Percentiles rank a stretch among this genome's conserved stretches.
Conservation (phyloP, 37 sponge, comb jelly and placozoan species). For the Aplysina aerophoba region DNA sequence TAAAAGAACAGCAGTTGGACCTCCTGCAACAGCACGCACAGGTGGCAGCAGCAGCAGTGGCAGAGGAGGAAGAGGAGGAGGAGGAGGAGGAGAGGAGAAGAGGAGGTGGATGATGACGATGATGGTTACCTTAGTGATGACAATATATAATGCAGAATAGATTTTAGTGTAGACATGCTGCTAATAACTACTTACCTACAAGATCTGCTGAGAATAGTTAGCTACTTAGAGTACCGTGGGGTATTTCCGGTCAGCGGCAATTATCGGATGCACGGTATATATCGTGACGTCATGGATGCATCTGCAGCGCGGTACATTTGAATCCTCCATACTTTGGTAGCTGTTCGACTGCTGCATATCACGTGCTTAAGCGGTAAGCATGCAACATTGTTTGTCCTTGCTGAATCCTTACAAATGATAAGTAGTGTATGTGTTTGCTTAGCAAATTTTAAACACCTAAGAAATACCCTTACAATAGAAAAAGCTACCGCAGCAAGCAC, state of each 20-base stretch:
- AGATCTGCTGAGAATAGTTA: too few species aligned
- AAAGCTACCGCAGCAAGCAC: neutral
- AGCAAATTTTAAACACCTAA: too few species aligned
- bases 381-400: constrained; percentile 2
- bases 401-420: neutral
- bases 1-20: too few species aligned
- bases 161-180: too few species aligned
- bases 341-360: constrained; percentile 3
- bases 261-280: neutral
- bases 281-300: neutral
- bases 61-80: too few species aligned
- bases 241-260: neutral
- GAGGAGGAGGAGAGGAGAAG: too few species aligned
- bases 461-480: neutral
- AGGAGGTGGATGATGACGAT: too few species aligned
- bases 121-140: too few species aligned
- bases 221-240: neutral
- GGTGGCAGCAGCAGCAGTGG: too few species aligned
- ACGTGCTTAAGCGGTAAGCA: neutral
- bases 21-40: too few species aligned
- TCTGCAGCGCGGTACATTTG: neutral
- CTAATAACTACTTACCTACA: too few species aligned
- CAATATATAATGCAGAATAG: too few species aligned
- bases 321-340: neutral
- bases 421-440: neutral